Base-by-base conservation (phyloP, 2,113 vertebrate genomes). In the Ramphastos sulfuratus region DNA sequence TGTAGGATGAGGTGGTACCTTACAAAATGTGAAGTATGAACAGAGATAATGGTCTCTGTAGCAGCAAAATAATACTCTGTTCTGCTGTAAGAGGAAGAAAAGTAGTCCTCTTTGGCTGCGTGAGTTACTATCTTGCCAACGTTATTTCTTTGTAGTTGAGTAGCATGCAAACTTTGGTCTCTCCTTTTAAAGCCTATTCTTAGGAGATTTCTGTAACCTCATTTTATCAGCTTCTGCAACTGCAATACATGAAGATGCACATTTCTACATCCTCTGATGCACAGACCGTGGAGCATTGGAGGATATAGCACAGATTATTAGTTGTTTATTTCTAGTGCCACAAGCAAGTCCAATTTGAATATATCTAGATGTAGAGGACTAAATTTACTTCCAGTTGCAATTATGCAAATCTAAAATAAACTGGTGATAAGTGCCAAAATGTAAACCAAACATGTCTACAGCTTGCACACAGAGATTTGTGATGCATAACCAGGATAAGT, bases 351-450 rank as follows among this genome's bases (percentile, higher is more conserved):
- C 61, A 37, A 33, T 79, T 59, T 64, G 44, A 79, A 78, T 15
- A 3, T 50, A 67, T 39, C 56, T 83, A 35, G 37, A 58, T 18
- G 4, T 27, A 83, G 61, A 85, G 10, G 44, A 70, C 10, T 87
- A 28, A 59, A 31, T 87, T 94, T 89, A n/a, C 50, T 89, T 92
- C 82, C 54, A 39, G 27, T 87, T 87, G 55, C 17, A 72, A 27
- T 86, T 84, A 70, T 7, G 35, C 69, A 94, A 92, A 89, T 89
- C 55, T 86, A 66, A 89, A 96, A 76, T 48, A 85, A 92, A 52
- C 21, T 31, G 23, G 35, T 71, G 66, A 8, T 50, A 81, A 85
- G 20, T 75, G 54, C 59, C 71, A 63, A 52, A 80, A 63, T 37
- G 63, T 52, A 76, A 90, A 56, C 21, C 46, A 90, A 61, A 71